Evolutionary conservation across 2,888 invertebrate species (phyloP).

Genomic region (Polydrusus cervinus): DNA sequence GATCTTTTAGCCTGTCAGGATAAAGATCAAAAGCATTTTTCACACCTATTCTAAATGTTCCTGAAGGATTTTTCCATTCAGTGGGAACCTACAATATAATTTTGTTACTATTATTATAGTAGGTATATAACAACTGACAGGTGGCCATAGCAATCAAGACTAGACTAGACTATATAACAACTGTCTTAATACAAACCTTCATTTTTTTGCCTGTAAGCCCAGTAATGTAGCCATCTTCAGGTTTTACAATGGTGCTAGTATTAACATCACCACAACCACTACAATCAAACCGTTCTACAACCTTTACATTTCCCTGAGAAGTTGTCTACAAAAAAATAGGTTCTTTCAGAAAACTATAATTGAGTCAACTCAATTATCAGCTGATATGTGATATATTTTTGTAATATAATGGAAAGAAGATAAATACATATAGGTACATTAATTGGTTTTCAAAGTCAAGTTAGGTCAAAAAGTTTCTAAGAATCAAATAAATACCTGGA

Average conservation of each 20-base stretch:
- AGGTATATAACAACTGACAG: no score
- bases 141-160: no score
- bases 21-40: slow-evolving; percentile 91
- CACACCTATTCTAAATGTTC: slow-evolving; percentile 90
- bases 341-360: no score
- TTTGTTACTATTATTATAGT: no score
- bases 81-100: slow-evolving; percentile 80
- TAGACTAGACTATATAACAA: no score
- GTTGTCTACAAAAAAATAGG: slow-evolving; percentile 80
- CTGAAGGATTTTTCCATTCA: slow-evolving; percentile 88
- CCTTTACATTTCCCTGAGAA: slow-evolving; percentile 91
- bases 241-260: slow-evolving; percentile 82
- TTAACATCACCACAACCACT: slow-evolving; percentile 98
- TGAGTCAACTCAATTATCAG: no score
- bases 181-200: slow-evolving; percentile 76
- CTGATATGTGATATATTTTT: no score
- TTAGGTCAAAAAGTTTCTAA: no score
- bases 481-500: no score
- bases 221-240: slow-evolving; percentile 83
- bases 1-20: slow-evolving; percentile 87
- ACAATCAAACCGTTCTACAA: slow-evolving; percentile 96
- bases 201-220: slow-evolving; percentile 92
- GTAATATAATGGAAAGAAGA: no score
- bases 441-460: no score
- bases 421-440: no score